Conservation (phyloP, 2,113 vertebrate species). For the Monarcha castaneiventris region DNA sequence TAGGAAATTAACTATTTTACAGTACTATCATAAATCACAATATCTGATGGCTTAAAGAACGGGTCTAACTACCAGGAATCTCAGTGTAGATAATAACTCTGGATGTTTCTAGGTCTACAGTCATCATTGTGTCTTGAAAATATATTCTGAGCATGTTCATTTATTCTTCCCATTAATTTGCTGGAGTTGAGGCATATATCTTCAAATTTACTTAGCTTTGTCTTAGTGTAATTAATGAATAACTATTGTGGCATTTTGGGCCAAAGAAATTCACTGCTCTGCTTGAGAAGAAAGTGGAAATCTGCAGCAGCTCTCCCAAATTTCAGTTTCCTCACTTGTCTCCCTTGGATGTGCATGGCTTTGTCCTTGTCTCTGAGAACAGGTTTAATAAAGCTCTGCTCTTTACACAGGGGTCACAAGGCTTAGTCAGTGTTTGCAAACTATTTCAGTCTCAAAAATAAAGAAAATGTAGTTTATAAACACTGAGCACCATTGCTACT, state of each 20-base stretch:
- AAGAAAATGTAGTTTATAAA: not conserved
- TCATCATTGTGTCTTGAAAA: not conserved
- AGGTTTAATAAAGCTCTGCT: not conserved
- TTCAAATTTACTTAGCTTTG: not conserved
- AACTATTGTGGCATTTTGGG: not conserved
- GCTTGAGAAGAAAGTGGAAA: not conserved
- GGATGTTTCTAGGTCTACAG: not conserved
- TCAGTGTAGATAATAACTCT: not conserved
- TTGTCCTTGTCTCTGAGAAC: not conserved
- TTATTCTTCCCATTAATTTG: not conserved
- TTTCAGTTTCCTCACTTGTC: not conserved
- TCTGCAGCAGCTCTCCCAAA: not conserved
- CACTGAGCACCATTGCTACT: not conserved
- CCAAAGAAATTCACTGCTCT: not conserved
- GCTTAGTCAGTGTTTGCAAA: not conserved
- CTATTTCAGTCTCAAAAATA: not conserved
- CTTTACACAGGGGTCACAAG: not conserved
- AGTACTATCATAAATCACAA: not conserved
- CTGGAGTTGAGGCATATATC: not conserved
- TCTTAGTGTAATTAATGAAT: not conserved
- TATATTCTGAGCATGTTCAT: not conserved
- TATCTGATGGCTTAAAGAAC: not conserved
- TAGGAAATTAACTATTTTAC: conserved; percentile 26
- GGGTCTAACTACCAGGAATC: not conserved
- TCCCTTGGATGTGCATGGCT: not conserved